Conservation (phyloP, 1,140 invertebrate genomes). For the Microvelia longipes region DNA sequence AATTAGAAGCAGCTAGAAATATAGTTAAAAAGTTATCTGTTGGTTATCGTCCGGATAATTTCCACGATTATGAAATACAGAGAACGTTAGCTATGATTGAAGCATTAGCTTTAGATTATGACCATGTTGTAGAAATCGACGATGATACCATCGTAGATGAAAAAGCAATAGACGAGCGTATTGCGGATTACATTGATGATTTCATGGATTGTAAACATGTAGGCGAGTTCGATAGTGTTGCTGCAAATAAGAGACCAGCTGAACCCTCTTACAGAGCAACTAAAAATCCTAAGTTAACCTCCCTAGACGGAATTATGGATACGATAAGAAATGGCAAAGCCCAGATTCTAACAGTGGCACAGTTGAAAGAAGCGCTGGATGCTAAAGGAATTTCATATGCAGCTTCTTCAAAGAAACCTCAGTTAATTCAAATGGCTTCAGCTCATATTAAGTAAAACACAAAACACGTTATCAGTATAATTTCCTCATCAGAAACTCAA, state of each 20-base stretch:
- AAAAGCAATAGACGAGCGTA: conserved; percentile 3
- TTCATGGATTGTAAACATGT: conserved; percentile 8
- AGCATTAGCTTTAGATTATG: conserved; percentile 11
- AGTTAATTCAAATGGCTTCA: too few relatives aligned
- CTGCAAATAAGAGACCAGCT: not conserved
- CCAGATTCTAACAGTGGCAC: not conserved
- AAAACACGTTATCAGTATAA: too few relatives aligned
- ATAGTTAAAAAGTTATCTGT: conserved; percentile 13
- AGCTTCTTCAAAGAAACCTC: not conserved
- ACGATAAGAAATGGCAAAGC: not conserved
- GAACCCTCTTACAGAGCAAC: not conserved
- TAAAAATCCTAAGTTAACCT: not conserved
- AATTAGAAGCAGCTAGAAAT: not conserved
- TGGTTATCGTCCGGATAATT: conserved; percentile 7
- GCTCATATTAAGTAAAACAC: too few relatives aligned
- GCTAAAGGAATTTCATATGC: not conserved
- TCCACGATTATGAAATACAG: conserved; percentile 8
- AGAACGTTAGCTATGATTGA: conserved; percentile 11
- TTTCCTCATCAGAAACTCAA: too few relatives aligned
- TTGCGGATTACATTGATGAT: not conserved
- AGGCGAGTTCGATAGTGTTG: not conserved
- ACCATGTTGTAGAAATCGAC: not conserved
- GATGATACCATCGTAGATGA: conserved; percentile 8
- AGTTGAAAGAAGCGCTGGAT: not conserved
- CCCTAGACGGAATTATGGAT: not conserved